Conservation (phyloP, 2,888 invertebrate genomes). For the Flexamia atlantica region DNA sequence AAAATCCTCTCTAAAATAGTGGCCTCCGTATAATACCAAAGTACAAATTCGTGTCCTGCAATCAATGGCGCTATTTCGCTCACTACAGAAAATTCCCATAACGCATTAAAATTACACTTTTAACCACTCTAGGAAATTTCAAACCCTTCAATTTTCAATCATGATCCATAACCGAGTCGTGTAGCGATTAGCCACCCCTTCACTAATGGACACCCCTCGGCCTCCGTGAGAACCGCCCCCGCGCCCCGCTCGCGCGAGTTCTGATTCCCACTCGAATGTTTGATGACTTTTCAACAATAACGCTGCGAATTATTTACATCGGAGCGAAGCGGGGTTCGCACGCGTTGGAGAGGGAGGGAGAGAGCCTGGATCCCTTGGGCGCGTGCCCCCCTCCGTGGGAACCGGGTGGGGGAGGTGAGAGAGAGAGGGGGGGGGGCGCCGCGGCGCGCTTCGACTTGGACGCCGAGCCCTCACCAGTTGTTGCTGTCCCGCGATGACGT, state of each 20-base stretch:
- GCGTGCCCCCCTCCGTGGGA: constrained; percentile 49
- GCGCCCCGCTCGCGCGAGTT: not conserved
- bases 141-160: not conserved
- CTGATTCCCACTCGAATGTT: constrained; percentile 24
- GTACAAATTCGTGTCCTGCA: too few relatives aligned
- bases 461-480: not conserved
- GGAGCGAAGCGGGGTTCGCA: not conserved
- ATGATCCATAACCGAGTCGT: not conserved
- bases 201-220: not conserved
- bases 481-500: constrained; percentile 16
- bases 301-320: constrained; percentile 3
- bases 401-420: constrained; percentile 6
- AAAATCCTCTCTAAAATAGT: too few relatives aligned
- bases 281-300: constrained; percentile 54
- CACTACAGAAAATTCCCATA: too few relatives aligned
- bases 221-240: constrained; percentile 3
- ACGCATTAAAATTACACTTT: too few relatives aligned
- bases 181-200: not conserved
- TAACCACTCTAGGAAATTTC: not conserved
- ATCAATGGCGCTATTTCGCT: too few relatives aligned
- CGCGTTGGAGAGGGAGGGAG: constrained; percentile 5
- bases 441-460: constrained; percentile 16
- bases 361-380: constrained; percentile 37
- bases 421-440: constrained; percentile 4
- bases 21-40: too few relatives aligned